phyloP scores from a whole-genome alignment of 2,888 invertebrate species.

The Eurytoma californica region DNA sequence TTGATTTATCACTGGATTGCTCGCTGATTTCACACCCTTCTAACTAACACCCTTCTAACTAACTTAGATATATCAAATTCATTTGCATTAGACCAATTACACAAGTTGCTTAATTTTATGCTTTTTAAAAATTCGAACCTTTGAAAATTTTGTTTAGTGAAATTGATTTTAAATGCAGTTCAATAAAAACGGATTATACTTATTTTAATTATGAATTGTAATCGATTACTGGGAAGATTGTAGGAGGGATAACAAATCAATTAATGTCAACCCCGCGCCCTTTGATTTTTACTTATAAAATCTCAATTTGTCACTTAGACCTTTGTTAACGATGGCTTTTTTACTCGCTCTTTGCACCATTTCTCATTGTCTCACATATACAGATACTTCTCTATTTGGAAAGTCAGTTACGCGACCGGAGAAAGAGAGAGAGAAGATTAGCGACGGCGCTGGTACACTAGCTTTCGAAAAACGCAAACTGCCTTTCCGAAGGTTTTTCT shows the following conservation, averaged over 20 bases:
- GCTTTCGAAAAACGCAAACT: constrained; percentile 50
- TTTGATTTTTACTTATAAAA: background rate
- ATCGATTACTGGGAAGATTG: too few species aligned
- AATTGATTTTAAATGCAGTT: too few species aligned
- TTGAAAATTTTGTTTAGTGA: too few species aligned
- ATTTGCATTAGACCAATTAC: too few species aligned
- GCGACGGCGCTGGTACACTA: background rate
- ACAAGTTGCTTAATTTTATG: too few species aligned
- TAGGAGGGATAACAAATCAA: background rate
- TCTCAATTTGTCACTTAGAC: background rate
- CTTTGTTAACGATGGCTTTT: background rate
- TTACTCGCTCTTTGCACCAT: constrained; percentile 17
- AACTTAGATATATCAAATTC: too few species aligned
- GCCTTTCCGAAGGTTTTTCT: constrained; percentile 32
- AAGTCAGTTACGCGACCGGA: constrained; percentile 3
- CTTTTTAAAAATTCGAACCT: too few species aligned
- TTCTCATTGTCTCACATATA: constrained; percentile 28
- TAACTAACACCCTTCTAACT: too few species aligned
- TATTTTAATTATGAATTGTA: too few species aligned
- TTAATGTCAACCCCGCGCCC: constrained; percentile 6
- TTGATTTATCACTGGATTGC: too few species aligned
- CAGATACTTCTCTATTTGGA: constrained; percentile 28
- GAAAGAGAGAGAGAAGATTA: background rate
- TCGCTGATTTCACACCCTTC: too few species aligned
- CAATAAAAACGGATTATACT: too few species aligned